Evolutionary conservation across 2,888 invertebrate genomes (phyloP), one percentile per base, ranked within the genome.

Genomic region (Cephus nigrinus): DNA sequence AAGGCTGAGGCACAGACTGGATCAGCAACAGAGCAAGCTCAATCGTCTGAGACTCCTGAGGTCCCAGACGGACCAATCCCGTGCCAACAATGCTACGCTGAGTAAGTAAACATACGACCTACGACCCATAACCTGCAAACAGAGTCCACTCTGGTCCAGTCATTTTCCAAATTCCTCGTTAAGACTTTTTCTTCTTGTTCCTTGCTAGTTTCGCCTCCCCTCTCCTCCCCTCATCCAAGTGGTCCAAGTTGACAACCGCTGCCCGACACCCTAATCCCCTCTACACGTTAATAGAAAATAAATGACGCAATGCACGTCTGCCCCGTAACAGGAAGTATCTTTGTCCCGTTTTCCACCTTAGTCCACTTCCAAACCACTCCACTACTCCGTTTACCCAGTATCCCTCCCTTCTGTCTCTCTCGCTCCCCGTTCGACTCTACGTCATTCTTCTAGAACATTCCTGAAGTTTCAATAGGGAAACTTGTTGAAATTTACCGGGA

Each of bases 11-110:
- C 98, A 98, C 90, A 95, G 97, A 86, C 97, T 98, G 87, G 98
- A 98, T 92, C 96, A 97, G 83, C 98, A 98, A 92, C 98, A 98
- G 93, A 94, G 97, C 91, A 98, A 98, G 93, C 93, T 98, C 91
- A 94, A 98, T 87, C 96, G 98, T 92, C 93, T 99, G 91, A 94
- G 98, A 89, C 97, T 98, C 85, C 94, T 98, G 88, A 94, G 98
- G 85, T 98, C 98, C 81, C 98, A 98, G 93, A 97, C 98, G 88
- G 98, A 98, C 92, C 95, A 97, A 89, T 97, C 97, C 92, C 97
- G 97, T 92, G 96, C 96, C 92, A 97, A 96, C 92, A 97, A 97
- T 93, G 96, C 96, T 88, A 96, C 97, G 87, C 95, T 97, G 91
- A 97, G 97, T 97, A 92, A 97, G 97, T 96, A 92, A 77, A 73